phyloP scores from a whole-genome alignment of 1,140 invertebrate species.

The Drosophila watanabei region DNA sequence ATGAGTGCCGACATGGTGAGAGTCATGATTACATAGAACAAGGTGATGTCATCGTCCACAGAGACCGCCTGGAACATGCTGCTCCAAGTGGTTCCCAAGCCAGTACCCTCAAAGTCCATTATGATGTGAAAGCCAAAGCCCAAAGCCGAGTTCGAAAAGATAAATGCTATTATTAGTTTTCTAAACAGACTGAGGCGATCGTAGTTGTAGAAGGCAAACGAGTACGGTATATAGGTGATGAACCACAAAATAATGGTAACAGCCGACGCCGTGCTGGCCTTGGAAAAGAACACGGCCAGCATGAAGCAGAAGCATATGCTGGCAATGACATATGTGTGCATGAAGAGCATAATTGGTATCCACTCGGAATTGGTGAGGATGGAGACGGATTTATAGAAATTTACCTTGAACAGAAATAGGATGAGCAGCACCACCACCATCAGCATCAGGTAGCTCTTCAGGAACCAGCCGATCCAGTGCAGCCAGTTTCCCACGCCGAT shows the following conservation, averaged over 20 bases:
- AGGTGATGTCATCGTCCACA: constrained; percentile 90
- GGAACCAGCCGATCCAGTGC: constrained; percentile 94
- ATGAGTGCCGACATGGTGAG: constrained; percentile 87
- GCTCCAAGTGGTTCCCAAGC: constrained; percentile 87
- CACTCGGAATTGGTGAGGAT: constrained; percentile 79
- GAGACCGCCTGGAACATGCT: constrained; percentile 89
- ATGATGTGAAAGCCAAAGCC: constrained; percentile 90
- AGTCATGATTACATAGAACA: constrained; percentile 89
- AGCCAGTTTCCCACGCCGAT: constrained; percentile 94
- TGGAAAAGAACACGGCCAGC: constrained; percentile 88
- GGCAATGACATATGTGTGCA: constrained; percentile 86
- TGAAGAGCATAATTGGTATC: constrained; percentile 86
- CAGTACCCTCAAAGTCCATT: constrained; percentile 83
- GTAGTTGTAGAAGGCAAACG: constrained; percentile 89
- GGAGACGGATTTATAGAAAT: constrained; percentile 38
- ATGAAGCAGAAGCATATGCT: constrained; percentile 88
- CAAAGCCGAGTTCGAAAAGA: constrained; percentile 91
- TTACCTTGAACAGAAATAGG: constrained; percentile 32
- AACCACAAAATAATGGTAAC: constrained; percentile 90
- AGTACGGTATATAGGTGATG: constrained; percentile 90
- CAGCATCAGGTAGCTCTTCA: constrained; percentile 91
- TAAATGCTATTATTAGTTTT: constrained; percentile 87
- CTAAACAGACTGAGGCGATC: constrained; percentile 85
- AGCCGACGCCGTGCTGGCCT: constrained; percentile 87
- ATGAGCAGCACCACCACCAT: constrained; percentile 87